Percentiles rank a stretch among this genome's conserved stretches.
Conservation (phyloP, 2,797 vertebrate genomes). For the Carapus acus region DNA sequence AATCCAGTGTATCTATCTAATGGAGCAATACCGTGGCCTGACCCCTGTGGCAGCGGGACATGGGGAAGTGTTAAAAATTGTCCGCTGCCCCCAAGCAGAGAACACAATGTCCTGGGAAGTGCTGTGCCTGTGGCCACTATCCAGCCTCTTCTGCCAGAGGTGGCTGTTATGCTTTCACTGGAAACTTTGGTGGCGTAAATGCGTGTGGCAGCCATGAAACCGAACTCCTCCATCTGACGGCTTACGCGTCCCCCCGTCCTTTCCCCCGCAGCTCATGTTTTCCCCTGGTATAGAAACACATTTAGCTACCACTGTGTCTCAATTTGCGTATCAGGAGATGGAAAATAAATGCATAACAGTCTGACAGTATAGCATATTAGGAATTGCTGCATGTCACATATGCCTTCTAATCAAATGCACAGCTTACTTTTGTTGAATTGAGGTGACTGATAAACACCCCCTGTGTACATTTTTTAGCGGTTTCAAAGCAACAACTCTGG, state of each 20-base stretch:
- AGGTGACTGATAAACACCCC: background rate
- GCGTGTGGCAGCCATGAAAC: conserved; percentile 55
- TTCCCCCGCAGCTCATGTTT: conserved; percentile 36
- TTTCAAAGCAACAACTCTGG: too few relatives aligned
- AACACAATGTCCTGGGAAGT: conserved; percentile 71
- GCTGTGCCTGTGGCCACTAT: conserved; percentile 51
- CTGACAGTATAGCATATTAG: too few relatives aligned
- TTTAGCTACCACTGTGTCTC: conserved; percentile 25
- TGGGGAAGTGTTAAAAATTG: conserved; percentile 48
- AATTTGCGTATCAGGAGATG: conserved; percentile 17
- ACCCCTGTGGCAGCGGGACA: conserved; percentile 47
- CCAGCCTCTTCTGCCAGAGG: conserved; percentile 51
- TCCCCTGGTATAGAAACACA: conserved; percentile 32
- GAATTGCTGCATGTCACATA: too few relatives aligned
- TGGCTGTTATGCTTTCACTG: conserved; percentile 44
- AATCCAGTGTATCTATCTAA: too few relatives aligned
- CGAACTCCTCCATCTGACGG: conserved; percentile 43
- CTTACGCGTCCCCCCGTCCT: conserved; percentile 38
- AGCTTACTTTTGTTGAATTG: too few relatives aligned
- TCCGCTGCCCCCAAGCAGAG: conserved; percentile 39
- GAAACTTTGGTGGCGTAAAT: conserved; percentile 56
- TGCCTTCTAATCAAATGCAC: too few relatives aligned
- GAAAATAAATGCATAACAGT: background rate
- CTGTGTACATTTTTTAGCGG: background rate
- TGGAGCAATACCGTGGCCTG: conserved; percentile 23